These are phyloP conservation scores for Mythimna albipuncta DNA, from an alignment of 2,888 invertebrate genomes.

Conservation along the genomic window DNA sequence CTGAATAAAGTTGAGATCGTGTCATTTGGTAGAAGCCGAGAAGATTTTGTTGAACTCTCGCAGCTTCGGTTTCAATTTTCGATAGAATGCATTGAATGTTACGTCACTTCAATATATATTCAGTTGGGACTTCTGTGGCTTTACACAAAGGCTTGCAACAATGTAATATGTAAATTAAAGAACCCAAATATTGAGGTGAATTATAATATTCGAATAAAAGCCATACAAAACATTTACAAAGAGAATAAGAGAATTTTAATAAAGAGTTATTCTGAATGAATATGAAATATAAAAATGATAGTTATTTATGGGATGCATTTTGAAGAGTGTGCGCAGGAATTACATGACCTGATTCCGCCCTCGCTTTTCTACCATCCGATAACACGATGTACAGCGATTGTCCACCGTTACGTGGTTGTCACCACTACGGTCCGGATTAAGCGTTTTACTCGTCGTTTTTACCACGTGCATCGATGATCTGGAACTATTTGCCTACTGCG, in stretches of 20 bases:
- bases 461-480: too few relatives aligned
- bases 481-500: too few relatives aligned
- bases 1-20: neutral
- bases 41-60: neutral
- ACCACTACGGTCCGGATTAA: too few relatives aligned
- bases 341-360: too few relatives aligned
- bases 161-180: slow-evolving; percentile 36
- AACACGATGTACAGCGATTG: too few relatives aligned
- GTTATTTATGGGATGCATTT: too few relatives aligned
- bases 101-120: slow-evolving; percentile 39
- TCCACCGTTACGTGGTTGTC: too few relatives aligned
- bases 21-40: neutral
- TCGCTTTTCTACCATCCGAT: too few relatives aligned
- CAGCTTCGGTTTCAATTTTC: slow-evolving; percentile 22
- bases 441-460: too few relatives aligned
- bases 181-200: slow-evolving; percentile 24
- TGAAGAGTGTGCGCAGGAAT: too few relatives aligned
- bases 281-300: too few relatives aligned
- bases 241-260: neutral
- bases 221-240: neutral
- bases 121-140: slow-evolving; percentile 11
- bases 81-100: slow-evolving; percentile 31
- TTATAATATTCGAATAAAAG: slow-evolving; percentile 25
- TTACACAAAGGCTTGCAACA: slow-evolving; percentile 26
- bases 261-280: neutral